A percentile compares a stretch with the other conserved stretches of the same genome.
These are phyloP conservation scores for Nemopilema nomurai DNA, from an alignment of 30 jellyfish, hydroid and myxozoan genomes.

Conservation along the genomic window DNA sequence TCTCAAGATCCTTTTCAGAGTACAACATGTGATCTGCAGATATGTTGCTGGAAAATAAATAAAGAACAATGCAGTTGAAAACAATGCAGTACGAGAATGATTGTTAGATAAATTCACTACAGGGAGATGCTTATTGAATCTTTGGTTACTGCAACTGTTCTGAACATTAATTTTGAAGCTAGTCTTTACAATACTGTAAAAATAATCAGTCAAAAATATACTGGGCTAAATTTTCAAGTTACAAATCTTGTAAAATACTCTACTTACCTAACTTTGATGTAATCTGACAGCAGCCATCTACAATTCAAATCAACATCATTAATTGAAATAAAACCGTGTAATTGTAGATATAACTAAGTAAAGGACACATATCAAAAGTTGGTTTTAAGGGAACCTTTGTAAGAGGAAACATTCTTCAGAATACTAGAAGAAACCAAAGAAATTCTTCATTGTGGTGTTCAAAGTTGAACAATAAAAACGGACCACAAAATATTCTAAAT, in stretches of 20 bases:
- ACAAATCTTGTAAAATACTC: background rate
- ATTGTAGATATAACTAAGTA: background rate
- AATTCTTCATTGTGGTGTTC: too few relatives aligned
- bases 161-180: too few relatives aligned
- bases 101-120: too few relatives aligned
- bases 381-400: background rate
- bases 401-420: background rate
- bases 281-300: conserved; percentile 99
- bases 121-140: too few relatives aligned
- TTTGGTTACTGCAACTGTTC: too few relatives aligned
- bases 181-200: background rate
- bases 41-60: conserved; percentile 85
- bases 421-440: too few relatives aligned
- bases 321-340: background rate
- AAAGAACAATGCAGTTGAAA: too few relatives aligned
- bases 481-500: too few relatives aligned
- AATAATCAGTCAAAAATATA: too few relatives aligned
- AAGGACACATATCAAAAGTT: too few relatives aligned
- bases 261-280: conserved; percentile 86
- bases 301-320: background rate
- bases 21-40: conserved; percentile 97
- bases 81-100: too few relatives aligned
- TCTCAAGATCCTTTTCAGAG: conserved; percentile 95
- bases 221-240: background rate
- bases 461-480: background rate